Evolutionary conservation across 1,140 invertebrate genomes (phyloP), one percentile per base, ranked within the genome.

Genomic region (Pseudomyrmex concolor): DNA sequence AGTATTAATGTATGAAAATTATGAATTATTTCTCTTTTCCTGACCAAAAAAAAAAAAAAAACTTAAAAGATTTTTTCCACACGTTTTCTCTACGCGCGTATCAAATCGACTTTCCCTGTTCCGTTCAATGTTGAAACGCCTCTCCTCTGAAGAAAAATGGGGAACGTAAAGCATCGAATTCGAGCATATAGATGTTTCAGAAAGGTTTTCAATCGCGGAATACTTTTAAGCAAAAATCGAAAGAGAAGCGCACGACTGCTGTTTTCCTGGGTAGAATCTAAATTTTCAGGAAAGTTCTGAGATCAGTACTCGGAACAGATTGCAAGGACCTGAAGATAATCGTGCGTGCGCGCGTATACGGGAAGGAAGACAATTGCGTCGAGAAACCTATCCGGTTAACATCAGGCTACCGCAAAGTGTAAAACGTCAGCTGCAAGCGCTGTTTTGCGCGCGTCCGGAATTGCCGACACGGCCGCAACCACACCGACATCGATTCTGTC

Each of bases 401-500:
- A 81, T 86, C 85, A 80, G 34, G 64, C 82, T 54, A 76, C 78
- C 66, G 78, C 83, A 86, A 90, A 91, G 89, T 86, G 89, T 91
- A 89, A 90, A 91, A 88, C 76, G 89, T 89, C 88, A 89, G 78
- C 84, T 90, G 86, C 89, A 88, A 87, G 73, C 73, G 86, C 76
- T 89, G 88, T 90, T 90, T 89, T 90, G 86, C 84, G 80, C 80
- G 54, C 82, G 74, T 84, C 57, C 84, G 86, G 86, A 34, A 90
- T 89, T 86, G 80, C 86, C 78, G 70, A 82, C 87, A 85, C 60
- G 45, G 83, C 86, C 78, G 45, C 89, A 87, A 80, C 64, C 74
- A 48, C 74, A 48, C 63, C 50, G 54, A 77, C 84, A 85, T 66
- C 63, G 64, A 74, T 74, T 73, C 60, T 50, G 63, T 68, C 63